Evolutionary conservation across 2,797 vertebrate genomes (phyloP).

Genomic region (Chelmon rostratus): DNA sequence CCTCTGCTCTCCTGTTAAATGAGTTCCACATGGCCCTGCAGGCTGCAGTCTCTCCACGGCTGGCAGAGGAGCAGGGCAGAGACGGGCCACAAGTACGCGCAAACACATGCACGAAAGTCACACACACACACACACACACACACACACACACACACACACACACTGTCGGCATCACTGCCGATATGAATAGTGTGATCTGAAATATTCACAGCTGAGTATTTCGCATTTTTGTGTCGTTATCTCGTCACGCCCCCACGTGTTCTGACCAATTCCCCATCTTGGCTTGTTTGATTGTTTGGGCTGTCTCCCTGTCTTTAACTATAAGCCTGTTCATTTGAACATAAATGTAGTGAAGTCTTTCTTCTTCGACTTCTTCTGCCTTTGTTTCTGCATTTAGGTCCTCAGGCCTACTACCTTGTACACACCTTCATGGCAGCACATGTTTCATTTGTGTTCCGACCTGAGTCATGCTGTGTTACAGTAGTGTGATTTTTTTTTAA

Average conservation of each 20-base stretch:
- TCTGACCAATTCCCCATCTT: too few relatives aligned
- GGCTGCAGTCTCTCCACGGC: conserved; percentile 58
- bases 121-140: too few relatives aligned
- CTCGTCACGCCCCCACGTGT: too few relatives aligned
- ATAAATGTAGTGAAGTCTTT: too few relatives aligned
- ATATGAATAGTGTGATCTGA: neutral
- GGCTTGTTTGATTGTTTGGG: too few relatives aligned
- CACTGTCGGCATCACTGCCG: neutral
- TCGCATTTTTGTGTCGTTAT: too few relatives aligned
- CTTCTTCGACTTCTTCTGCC: neutral
- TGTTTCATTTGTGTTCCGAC: neutral
- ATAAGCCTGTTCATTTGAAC: too few relatives aligned
- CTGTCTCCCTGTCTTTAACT: too few relatives aligned
- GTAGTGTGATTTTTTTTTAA: neutral
- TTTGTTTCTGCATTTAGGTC: neutral
- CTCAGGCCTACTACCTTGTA: neutral
- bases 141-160: too few relatives aligned
- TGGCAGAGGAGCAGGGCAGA: conserved; percentile 44
- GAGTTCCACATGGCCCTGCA: conserved; percentile 76
- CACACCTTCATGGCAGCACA: neutral
- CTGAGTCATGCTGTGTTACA: neutral
- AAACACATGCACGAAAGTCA: too few relatives aligned
- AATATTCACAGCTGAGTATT: neutral
- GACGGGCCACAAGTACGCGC: too few relatives aligned
- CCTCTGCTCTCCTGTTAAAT: conserved; percentile 74